Base-by-base conservation (phyloP, 2,888 invertebrate genomes). In the Ophioninae sp. region DNA sequence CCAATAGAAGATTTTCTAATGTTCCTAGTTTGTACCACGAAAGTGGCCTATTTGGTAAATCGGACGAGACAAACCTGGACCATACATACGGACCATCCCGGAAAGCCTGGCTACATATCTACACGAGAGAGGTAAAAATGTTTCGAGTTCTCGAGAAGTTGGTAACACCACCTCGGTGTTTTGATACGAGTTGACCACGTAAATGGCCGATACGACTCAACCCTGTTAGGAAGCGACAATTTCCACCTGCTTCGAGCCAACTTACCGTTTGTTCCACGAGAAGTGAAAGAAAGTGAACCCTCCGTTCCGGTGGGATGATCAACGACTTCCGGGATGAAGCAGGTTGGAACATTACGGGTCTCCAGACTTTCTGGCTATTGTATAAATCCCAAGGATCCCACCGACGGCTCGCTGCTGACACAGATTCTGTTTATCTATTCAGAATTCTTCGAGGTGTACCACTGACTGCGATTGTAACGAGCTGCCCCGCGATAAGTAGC, bases 271-370 rank as follows among this genome's bases (percentile, higher is more conserved):
- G 83, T 81, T 84, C 81, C 85, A 83, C 79, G 77, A 73, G 70
- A 61, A 86, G 73, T 67, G 57, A 73, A 73, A 79, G 59, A 79
- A 73, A 67, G 73, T 50, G 65, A 83, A 81, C 75, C 84, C 86
- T 87, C 87, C 81, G 87, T 87, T 87, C 87, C 85, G 85, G 84
- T 74, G 72, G 83, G 86, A 88, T 89, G 88, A 89, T 89, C 87
- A 89, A 89, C 87, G 88, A 88, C 87, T 80, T 86, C 80, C 69
- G 79, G 85, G 86, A 82, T 87, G 88, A 87, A 88, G 86, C 87
- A 86, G 87, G 84, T 85, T 86, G 85, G 85, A 87, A 87, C 87
- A 88, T 89, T 30, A 30, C 30, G 30, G 30, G 30, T 30, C 30
- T 30, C 30, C 30, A 30, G 30, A 30, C 30, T 30, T 30, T 88